A percentile compares a stretch with the other conserved stretches of the same genome.
Evolutionary conservation across 1,140 invertebrate genomes (phyloP).

Genomic region (Polypedilum vanderplanki): DNA sequence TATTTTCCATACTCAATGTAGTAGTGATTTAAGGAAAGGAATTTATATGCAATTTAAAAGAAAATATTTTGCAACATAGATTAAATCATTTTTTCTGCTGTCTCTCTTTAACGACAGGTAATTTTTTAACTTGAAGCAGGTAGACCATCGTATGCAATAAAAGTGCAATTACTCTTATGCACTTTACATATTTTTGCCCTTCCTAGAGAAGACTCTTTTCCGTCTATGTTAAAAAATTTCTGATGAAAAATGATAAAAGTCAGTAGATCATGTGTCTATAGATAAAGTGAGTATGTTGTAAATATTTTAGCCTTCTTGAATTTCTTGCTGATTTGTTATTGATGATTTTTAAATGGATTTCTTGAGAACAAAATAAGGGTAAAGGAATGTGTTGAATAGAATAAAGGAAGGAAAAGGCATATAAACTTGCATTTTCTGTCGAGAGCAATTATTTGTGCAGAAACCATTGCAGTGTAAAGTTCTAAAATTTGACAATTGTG

Average conservation of each 20-base stretch:
- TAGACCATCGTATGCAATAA: not conserved
- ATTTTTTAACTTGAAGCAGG: not conserved
- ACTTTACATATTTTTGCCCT: not conserved
- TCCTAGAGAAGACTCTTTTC: not conserved
- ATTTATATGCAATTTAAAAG: not conserved
- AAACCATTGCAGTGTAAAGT: not conserved
- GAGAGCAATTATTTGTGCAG: not conserved
- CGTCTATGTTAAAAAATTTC: not conserved
- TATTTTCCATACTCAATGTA: not conserved
- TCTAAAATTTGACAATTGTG: too few species aligned
- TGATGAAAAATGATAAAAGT: constrained; percentile 11
- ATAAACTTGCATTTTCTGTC: too few species aligned
- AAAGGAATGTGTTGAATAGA: not conserved
- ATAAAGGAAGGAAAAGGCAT: too few species aligned
- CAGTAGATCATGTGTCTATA: not conserved
- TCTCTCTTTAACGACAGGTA: not conserved
- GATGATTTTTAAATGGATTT: not conserved
- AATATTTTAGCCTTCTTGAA: not conserved
- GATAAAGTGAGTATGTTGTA: not conserved
- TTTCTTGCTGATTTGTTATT: constrained; percentile 6
- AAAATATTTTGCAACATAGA: not conserved
- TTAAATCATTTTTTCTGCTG: not conserved
- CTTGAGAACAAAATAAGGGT: not conserved
- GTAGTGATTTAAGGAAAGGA: too few species aligned
- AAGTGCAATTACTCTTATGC: constrained; percentile 1